Conservation (phyloP, 2,797 vertebrate species). For the Chiloscyllium punctatum region DNA sequence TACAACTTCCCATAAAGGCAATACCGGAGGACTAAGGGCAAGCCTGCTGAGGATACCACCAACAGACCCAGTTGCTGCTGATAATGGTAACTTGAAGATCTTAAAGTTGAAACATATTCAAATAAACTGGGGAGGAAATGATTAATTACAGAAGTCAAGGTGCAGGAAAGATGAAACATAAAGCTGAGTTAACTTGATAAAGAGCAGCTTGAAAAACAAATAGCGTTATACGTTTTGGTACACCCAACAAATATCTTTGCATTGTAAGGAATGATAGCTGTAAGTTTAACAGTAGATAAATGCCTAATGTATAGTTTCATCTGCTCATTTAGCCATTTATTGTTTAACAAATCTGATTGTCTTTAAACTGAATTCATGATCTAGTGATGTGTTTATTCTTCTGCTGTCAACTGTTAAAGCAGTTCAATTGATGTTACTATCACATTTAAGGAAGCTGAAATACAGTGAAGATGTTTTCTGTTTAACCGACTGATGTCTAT, state of each 20-base stretch:
- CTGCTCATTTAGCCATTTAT: neutral
- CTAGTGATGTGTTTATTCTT: neutral
- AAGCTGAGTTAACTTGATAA: neutral
- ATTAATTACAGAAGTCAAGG: neutral
- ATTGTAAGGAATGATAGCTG: neutral
- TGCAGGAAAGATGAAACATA: neutral
- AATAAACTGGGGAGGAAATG: neutral
- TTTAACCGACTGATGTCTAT: neutral
- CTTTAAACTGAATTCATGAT: neutral
- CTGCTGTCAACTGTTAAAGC: neutral
- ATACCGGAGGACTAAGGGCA: constrained; percentile 46
- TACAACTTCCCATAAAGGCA: constrained; percentile 42
- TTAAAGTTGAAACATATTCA: neutral
- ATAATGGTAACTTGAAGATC: constrained; percentile 46
- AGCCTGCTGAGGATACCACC: constrained; percentile 39
- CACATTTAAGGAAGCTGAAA: neutral
- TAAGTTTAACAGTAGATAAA: neutral
- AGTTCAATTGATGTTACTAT: neutral
- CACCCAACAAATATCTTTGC: neutral
- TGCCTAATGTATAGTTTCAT: neutral
- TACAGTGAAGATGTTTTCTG: neutral
- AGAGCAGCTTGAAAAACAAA: neutral
- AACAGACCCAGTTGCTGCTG: constrained; percentile 43
- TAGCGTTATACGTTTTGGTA: neutral
- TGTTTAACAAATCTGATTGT: neutral